Percentiles rank a stretch among this genome's conserved stretches.
Evolutionary conservation across 2,113 vertebrate species (phyloP).

Genomic region (Planiliza haematocheilus): DNA sequence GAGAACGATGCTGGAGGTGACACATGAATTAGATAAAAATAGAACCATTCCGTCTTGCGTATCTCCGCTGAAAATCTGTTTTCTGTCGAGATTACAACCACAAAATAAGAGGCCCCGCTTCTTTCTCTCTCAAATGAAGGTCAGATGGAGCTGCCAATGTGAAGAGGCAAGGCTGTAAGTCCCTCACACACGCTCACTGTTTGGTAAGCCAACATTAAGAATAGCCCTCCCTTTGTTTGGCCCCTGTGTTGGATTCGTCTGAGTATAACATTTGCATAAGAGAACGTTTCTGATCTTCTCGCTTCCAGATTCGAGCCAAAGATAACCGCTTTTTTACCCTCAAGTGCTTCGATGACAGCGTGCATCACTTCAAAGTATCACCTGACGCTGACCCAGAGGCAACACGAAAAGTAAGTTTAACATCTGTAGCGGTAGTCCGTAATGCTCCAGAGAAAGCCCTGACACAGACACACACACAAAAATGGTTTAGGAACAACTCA

Average conservation of each 20-base stretch:
- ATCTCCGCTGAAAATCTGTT: neutral
- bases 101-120: neutral
- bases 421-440: too few species aligned
- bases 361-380: conserved; percentile 94
- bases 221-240: neutral
- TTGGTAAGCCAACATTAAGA: conserved; percentile 83
- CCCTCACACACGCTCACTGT: conserved; percentile 91
- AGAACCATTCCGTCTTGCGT: neutral
- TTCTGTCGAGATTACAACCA: neutral
- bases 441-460: too few species aligned
- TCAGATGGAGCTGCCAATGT: conserved; percentile 86
- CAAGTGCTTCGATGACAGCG: conserved; percentile 94
- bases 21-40: conserved; percentile 13
- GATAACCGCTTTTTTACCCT: conserved; percentile 90
- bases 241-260: neutral
- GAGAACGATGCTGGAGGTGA: conserved; percentile 18
- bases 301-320: conserved; percentile 86
- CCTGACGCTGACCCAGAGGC: conserved; percentile 85
- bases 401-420: conserved; percentile 87
- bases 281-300: conserved; percentile 14
- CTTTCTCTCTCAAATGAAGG: conserved; percentile 72
- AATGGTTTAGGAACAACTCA: too few species aligned
- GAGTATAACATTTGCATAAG: neutral
- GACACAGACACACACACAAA: too few species aligned
- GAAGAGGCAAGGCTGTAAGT: conserved; percentile 92